Conservation (phyloP, 2,797 vertebrate genomes). For the Molossus alvarezi region DNA sequence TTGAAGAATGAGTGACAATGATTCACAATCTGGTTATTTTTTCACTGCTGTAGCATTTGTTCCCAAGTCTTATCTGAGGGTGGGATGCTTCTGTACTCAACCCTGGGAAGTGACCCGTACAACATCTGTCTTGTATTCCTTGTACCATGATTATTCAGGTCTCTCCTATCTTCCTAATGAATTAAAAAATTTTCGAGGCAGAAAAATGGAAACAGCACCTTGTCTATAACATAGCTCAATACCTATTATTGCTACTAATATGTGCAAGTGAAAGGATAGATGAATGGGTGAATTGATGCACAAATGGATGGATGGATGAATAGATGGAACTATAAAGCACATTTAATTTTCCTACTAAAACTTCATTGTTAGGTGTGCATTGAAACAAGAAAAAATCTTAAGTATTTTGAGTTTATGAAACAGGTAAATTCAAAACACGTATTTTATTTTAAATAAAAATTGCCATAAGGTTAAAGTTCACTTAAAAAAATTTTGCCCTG, state of each 20-base stretch:
- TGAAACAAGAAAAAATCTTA: not conserved
- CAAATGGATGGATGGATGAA: not conserved
- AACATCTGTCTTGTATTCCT: not conserved
- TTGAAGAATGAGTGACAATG: not conserved
- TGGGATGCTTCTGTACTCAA: not conserved
- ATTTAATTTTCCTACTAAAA: not conserved
- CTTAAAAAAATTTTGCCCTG: too few species aligned
- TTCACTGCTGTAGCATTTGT: not conserved
- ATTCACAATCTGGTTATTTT: not conserved
- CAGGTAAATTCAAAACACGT: not conserved
- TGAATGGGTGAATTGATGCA: not conserved
- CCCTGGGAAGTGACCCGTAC: not conserved
- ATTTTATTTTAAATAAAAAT: conserved; percentile 49
- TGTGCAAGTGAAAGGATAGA: not conserved
- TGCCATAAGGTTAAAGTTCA: conserved; percentile 2
- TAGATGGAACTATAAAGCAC: not conserved
- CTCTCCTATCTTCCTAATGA: not conserved
- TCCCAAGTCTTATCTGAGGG: not conserved
- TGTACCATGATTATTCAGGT: not conserved
- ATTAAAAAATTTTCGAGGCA: not conserved
- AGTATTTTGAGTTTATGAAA: not conserved
- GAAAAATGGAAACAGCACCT: not conserved
- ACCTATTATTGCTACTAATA: not conserved
- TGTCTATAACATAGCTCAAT: not conserved
- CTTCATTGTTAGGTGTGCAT: not conserved